phyloP scores from a whole-genome alignment of 2,888 invertebrate genomes.

The Pandemis corylana region DNA sequence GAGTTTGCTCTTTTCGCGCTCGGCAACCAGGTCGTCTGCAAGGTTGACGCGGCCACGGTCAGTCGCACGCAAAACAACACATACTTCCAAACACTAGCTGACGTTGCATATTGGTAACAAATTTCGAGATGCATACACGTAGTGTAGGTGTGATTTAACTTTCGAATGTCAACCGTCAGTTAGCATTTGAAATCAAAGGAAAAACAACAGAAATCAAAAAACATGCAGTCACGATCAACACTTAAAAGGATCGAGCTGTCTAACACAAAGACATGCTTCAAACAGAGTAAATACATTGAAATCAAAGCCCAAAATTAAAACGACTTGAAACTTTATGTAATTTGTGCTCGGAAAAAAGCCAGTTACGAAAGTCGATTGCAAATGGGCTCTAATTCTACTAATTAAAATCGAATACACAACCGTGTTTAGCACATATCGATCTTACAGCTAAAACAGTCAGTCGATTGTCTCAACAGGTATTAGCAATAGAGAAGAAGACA shows the following conservation, averaged over 20 bases:
- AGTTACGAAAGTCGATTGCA: slow-evolving; percentile 21
- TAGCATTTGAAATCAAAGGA: slow-evolving; percentile 64
- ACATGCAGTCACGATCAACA: slow-evolving; percentile 70
- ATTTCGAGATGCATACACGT: no score
- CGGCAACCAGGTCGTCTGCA: slow-evolving; percentile 97
- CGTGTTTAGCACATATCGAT: slow-evolving; percentile 18
- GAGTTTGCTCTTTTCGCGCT: slow-evolving; percentile 98
- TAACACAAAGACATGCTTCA: slow-evolving; percentile 75
- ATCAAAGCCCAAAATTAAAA: slow-evolving; percentile 35
- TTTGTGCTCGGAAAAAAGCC: neutral
- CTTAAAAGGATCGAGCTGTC: slow-evolving; percentile 72
- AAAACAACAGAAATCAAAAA: slow-evolving; percentile 73
- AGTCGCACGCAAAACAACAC: slow-evolving; percentile 74
- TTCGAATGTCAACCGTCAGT: slow-evolving; percentile 20
- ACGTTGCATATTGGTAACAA: neutral
- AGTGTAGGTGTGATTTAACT: no score
- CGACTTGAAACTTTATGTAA: slow-evolving; percentile 3
- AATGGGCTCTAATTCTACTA: slow-evolving; percentile 35
- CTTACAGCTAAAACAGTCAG: slow-evolving; percentile 1
- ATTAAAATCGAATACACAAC: slow-evolving; percentile 45
- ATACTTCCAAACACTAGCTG: slow-evolving; percentile 49
- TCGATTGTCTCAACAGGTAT: neutral
- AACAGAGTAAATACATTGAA: slow-evolving; percentile 55
- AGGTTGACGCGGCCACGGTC: slow-evolving; percentile 79
- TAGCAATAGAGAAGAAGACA: neutral